phyloP scores from a whole-genome alignment of 2,113 vertebrate species.

The Anarhynchus alexandrinus region DNA sequence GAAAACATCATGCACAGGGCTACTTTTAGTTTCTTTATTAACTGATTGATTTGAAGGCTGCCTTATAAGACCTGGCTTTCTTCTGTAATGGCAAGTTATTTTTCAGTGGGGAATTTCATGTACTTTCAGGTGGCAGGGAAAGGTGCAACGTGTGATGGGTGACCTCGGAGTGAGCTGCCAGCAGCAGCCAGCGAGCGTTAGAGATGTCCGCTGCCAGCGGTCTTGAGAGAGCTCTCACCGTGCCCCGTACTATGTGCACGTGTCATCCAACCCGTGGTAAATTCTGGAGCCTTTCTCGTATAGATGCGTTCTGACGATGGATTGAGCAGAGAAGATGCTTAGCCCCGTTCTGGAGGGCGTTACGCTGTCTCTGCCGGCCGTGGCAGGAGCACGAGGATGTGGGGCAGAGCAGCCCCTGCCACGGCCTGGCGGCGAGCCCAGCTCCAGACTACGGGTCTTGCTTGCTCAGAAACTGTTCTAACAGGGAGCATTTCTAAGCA shows the following conservation, averaged over 20 bases:
- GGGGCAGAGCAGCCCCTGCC: not conserved
- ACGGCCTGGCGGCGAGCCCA: rapidly evolving
- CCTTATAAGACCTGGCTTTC: not conserved
- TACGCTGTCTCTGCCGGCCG: rapidly evolving
- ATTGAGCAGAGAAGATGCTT: not conserved
- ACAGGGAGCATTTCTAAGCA: not conserved
- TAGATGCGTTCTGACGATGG: not conserved
- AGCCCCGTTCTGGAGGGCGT: not conserved
- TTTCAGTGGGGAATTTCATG: not conserved
- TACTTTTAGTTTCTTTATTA: not conserved
- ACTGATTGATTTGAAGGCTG: not conserved
- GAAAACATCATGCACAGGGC: rapidly evolving
- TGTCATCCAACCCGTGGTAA: not conserved
- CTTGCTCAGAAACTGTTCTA: not conserved
- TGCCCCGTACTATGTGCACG: rapidly evolving
- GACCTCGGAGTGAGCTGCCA: not conserved
- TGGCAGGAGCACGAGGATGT: not conserved
- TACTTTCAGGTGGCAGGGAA: not conserved
- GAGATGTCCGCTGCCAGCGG: not conserved
- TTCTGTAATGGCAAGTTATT: not conserved
- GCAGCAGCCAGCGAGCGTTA: not conserved
- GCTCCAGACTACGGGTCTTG: rapidly evolving
- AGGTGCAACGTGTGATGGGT: not conserved
- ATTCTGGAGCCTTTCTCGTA: not conserved
- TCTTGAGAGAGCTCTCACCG: not conserved